These are phyloP conservation scores for Neodiprion pinetum DNA, from an alignment of 1,140 invertebrate species.

Conservation along the genomic window DNA sequence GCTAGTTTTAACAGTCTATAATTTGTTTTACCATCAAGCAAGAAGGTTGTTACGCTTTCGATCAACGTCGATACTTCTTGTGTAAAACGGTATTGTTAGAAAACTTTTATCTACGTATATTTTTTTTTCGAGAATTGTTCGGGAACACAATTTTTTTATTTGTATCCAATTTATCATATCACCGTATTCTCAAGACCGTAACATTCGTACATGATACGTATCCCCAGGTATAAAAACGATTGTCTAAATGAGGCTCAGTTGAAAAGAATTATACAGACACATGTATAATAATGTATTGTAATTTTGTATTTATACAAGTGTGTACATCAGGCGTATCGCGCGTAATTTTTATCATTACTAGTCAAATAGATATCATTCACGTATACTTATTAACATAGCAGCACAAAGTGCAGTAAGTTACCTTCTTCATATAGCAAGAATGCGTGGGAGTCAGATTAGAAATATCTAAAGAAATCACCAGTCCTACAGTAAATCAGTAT, in stretches of 20 bases:
- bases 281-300: too few relatives aligned
- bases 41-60: conserved; percentile 46
- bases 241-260: not conserved
- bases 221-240: too few relatives aligned
- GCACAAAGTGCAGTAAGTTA: not conserved
- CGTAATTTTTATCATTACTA: not conserved
- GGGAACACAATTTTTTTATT: too few relatives aligned
- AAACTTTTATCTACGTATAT: too few relatives aligned
- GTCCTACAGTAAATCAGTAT: too few relatives aligned
- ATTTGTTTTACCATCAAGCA: conserved; percentile 52
- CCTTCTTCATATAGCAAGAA: too few relatives aligned
- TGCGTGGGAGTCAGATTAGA: too few relatives aligned
- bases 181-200: too few relatives aligned
- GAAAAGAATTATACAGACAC: not conserved
- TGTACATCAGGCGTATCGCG: not conserved
- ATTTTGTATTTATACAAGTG: not conserved
- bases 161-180: too few relatives aligned
- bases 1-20: conserved; percentile 49
- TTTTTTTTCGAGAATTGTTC: too few relatives aligned
- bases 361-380: not conserved
- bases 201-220: too few relatives aligned
- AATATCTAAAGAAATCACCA: too few relatives aligned
- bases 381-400: not conserved
- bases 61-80: conserved; percentile 43
- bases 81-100: conserved; percentile 32